Evolutionary conservation across 2,888 invertebrate species (phyloP).

Genomic region (Cyaniris semiargus): DNA sequence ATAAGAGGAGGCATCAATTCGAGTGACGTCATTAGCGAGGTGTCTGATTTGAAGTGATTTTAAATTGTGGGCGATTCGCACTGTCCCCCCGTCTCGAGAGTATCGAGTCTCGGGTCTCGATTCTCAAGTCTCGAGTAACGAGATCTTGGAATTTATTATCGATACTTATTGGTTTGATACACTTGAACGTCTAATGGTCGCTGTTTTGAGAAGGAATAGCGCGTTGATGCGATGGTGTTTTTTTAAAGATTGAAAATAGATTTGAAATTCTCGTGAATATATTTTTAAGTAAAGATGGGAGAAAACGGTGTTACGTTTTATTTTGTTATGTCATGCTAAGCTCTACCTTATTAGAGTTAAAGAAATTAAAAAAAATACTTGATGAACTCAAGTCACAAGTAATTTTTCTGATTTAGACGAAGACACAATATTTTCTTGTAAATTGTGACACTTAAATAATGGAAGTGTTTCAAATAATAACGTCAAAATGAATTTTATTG

Average conservation of each 20-base stretch:
- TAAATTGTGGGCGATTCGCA: slow-evolving; percentile 23
- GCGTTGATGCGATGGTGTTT: background rate
- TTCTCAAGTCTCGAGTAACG: background rate
- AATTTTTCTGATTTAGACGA: no score
- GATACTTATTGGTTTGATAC: slow-evolving; percentile 17
- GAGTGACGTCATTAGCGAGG: slow-evolving; percentile 17
- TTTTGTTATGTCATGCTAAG: no score
- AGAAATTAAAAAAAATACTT: no score
- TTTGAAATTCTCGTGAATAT: background rate
- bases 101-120: slow-evolving; percentile 5
- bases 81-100: slow-evolving; percentile 12
- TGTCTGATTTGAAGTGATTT: slow-evolving; percentile 27
- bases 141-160: slow-evolving; percentile 13
- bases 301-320: no score
- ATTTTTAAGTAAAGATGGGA: background rate
- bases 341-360: no score
- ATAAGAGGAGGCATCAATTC: background rate
- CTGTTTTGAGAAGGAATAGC: background rate
- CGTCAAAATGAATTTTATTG: no score
- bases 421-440: no score
- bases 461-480: no score
- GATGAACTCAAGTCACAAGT: no score
- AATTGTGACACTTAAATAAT: no score
- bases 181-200: slow-evolving; percentile 2
- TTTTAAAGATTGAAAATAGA: background rate